Percentiles rank a stretch among this genome's conserved stretches.
phyloP scores from a whole-genome alignment of 2,113 vertebrate species.

The Pygoscelis adeliae region DNA sequence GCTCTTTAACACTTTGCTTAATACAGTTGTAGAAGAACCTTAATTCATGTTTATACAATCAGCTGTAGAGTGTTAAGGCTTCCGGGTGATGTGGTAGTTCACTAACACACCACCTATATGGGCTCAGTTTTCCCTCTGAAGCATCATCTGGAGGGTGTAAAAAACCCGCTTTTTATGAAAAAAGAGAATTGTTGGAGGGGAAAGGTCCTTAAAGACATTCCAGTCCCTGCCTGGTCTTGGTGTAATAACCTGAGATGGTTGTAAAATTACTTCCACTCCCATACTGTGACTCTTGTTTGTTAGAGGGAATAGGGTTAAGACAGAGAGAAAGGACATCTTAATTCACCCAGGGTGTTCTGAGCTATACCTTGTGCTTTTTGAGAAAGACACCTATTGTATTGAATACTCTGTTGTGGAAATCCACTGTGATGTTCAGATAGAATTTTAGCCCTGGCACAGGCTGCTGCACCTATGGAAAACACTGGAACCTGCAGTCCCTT shows the following conservation, averaged over 20 bases:
- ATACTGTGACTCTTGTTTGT: background rate
- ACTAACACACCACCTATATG: background rate
- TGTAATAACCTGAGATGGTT: background rate
- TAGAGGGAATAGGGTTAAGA: background rate
- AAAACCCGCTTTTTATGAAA: background rate
- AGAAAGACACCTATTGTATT: background rate
- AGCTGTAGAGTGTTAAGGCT: constrained; percentile 6
- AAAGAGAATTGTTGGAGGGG: background rate
- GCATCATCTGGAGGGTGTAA: background rate
- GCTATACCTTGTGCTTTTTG: background rate
- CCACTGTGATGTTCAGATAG: background rate
- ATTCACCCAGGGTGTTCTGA: background rate
- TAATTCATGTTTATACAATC: constrained; percentile 60
- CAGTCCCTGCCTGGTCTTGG: background rate
- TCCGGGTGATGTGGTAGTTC: background rate
- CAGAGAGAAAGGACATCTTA: background rate
- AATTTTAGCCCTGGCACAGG: background rate
- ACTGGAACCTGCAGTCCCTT: background rate
- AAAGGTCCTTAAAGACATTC: background rate
- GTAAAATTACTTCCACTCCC: background rate
- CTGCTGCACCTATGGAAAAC: background rate
- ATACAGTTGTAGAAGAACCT: constrained; percentile 44
- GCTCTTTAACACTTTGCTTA: constrained; percentile 52
- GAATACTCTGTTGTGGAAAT: background rate
- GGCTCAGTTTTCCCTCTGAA: constrained; percentile 9